Conservation (phyloP, 2,888 invertebrate genomes). For the Troilus luridus region DNA sequence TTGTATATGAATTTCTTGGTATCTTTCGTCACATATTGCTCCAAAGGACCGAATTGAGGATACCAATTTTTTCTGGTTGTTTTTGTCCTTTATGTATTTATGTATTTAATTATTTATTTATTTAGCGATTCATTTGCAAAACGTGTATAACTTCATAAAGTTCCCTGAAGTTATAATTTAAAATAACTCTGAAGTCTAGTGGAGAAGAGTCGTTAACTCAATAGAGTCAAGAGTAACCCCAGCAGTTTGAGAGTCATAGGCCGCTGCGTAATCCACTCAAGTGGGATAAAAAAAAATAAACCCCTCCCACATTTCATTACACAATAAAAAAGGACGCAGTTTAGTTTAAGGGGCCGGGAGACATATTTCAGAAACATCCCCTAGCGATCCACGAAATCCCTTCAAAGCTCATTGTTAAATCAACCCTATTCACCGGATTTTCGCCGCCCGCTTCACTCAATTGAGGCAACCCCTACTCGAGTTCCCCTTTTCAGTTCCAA, state of each 20-base stretch:
- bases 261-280: neutral
- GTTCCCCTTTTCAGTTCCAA: neutral
- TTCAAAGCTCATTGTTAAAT: slow-evolving; percentile 56
- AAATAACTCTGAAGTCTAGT: too few relatives aligned
- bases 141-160: too few relatives aligned
- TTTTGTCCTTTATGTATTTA: too few relatives aligned
- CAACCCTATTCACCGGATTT: slow-evolving; percentile 55
- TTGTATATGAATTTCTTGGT: too few relatives aligned
- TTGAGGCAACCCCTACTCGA: neutral
- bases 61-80: too few relatives aligned
- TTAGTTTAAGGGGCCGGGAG: slow-evolving; percentile 12
- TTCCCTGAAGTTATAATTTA: too few relatives aligned
- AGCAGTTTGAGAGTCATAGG: slow-evolving; percentile 8
- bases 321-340: slow-evolving; percentile 48
- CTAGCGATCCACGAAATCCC: slow-evolving; percentile 37
- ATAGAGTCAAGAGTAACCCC: slow-evolving; percentile 6
- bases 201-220: neutral
- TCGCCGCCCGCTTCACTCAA: slow-evolving; percentile 36
- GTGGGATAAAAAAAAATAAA: neutral
- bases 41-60: too few relatives aligned
- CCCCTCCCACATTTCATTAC: slow-evolving; percentile 33
- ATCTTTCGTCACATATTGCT: too few relatives aligned
- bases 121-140: too few relatives aligned
- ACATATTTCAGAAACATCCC: slow-evolving; percentile 58
- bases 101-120: too few relatives aligned